phyloP scores from a whole-genome alignment of 2,888 invertebrate genomes.

The Lumbricus terrestris region DNA sequence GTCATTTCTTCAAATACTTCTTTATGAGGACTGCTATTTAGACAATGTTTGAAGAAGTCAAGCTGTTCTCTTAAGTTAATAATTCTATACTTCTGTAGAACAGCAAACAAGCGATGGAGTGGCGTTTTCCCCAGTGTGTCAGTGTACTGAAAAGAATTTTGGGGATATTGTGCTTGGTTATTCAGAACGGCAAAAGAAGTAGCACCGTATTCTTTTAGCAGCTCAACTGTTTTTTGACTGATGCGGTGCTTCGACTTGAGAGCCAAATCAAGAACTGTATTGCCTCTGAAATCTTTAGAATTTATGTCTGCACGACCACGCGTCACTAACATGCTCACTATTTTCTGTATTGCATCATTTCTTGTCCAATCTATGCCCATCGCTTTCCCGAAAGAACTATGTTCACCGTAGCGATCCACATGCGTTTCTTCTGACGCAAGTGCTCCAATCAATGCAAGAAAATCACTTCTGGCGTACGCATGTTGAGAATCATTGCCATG shows the following conservation, averaged over 20 bases:
- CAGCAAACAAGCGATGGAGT: not conserved
- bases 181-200: not conserved
- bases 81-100: too few relatives aligned
- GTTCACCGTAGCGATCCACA: not conserved
- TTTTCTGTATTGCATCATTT: not conserved
- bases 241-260: not conserved
- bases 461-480: too few relatives aligned
- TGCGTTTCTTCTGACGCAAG: too few relatives aligned
- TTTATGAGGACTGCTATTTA: not conserved
- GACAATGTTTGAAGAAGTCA: not conserved
- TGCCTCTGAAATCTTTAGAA: not conserved
- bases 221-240: not conserved
- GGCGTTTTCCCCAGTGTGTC: not conserved
- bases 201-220: not conserved
- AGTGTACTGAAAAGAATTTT: fast-evolving
- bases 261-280: not conserved
- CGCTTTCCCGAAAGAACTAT: not conserved
- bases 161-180: not conserved
- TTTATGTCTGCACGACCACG: not conserved
- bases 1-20: not conserved
- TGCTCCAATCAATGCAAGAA: too few relatives aligned
- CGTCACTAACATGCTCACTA: not conserved
- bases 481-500: not conserved
- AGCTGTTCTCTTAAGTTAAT: not conserved
- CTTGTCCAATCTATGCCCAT: not conserved